A percentile compares a stretch with the other conserved stretches of the same genome.
Conservation (phyloP, 1,140 invertebrate genomes). For the Drosophila biarmipes region DNA sequence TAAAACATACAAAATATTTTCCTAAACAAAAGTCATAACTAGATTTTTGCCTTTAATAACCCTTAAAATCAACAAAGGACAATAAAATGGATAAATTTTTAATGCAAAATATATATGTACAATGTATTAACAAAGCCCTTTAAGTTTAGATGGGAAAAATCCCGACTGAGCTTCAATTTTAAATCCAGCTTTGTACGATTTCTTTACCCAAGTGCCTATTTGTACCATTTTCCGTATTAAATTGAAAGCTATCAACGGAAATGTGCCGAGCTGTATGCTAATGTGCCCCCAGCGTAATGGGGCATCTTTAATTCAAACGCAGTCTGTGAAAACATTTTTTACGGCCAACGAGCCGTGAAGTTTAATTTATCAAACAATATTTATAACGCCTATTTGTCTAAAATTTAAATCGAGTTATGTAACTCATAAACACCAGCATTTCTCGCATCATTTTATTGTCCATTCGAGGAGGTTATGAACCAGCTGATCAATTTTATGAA, state of each 20-base stretch:
- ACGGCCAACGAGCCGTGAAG: constrained; percentile 4
- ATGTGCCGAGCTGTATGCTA: constrained; percentile 19
- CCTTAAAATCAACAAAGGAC: no score
- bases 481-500: constrained; percentile 62
- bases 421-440: constrained; percentile 23
- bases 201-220: constrained; percentile 1
- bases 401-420: constrained; percentile 22
- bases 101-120: no score
- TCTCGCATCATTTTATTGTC: constrained; percentile 57
- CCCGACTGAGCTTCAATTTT: background rate
- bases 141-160: no score
- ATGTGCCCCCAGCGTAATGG: constrained; percentile 30
- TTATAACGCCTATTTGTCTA: constrained; percentile 9
- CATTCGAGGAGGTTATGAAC: constrained; percentile 49
- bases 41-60: no score
- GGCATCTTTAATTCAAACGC: constrained; percentile 30
- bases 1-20: no score
- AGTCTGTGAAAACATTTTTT: constrained; percentile 14
- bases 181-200: background rate
- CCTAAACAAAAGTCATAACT: no score
- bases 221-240: constrained; percentile 10
- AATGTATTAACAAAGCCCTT: no score
- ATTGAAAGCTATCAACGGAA: constrained; percentile 23
- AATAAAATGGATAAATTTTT: no score
- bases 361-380: constrained; percentile 19